Percentiles rank a stretch among this genome's conserved stretches.
Conservation (phyloP, 1,140 invertebrate genomes). For the Rhynchophorus ferrugineus region DNA sequence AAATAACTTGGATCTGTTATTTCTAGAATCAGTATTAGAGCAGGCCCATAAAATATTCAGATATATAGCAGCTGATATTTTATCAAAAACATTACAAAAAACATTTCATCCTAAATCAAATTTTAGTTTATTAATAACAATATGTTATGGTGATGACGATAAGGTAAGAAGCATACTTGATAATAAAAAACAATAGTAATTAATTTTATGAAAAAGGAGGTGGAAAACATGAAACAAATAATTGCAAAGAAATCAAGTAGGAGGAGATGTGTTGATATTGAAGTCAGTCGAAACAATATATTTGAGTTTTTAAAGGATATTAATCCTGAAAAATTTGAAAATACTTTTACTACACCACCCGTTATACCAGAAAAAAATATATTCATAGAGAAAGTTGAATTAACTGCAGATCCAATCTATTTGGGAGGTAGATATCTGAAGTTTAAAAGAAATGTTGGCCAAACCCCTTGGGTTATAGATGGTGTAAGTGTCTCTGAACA, state of each 20-base stretch:
- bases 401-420: slow-evolving; percentile 49
- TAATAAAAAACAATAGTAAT: background rate
- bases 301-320: slow-evolving; percentile 44
- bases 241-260: slow-evolving; percentile 14
- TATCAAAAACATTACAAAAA: slow-evolving; percentile 28
- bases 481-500: slow-evolving; percentile 71
- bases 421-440: slow-evolving; percentile 79
- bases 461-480: slow-evolving; percentile 90
- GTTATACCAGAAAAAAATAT: slow-evolving; percentile 37
- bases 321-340: slow-evolving; percentile 43
- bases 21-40: slow-evolving; percentile 33
- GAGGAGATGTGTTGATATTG: slow-evolving; percentile 22
- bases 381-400: slow-evolving; percentile 42
- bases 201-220: slow-evolving; percentile 20
- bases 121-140: slow-evolving; percentile 31
- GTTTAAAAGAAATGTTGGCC: slow-evolving; percentile 74
- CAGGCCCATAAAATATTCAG: slow-evolving; percentile 33
- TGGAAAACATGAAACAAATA: slow-evolving; percentile 21
- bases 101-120: slow-evolving; percentile 30
- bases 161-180: slow-evolving; percentile 20
- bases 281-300: slow-evolving; percentile 34
- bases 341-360: slow-evolving; percentile 43
- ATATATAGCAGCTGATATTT: slow-evolving; percentile 20
- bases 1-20: background rate
- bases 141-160: slow-evolving; percentile 30